Percentiles rank a stretch among this genome's conserved stretches.
phyloP scores from a whole-genome alignment of 2,113 vertebrate genomes.

The Mesitornis unicolor region DNA sequence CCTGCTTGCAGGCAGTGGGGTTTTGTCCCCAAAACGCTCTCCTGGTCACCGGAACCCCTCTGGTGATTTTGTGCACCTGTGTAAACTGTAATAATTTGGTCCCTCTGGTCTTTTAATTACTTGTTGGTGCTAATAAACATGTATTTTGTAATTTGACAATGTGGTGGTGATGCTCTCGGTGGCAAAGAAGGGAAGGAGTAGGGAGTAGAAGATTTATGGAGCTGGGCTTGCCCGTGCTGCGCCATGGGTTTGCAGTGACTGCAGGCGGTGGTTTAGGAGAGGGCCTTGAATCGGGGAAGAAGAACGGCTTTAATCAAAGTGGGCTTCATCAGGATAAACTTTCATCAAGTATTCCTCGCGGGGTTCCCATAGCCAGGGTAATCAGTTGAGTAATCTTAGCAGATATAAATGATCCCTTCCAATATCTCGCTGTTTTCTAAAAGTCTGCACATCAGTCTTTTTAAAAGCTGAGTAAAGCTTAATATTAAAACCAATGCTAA shows the following conservation, averaged over 20 bases:
- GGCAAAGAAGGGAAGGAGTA: neutral
- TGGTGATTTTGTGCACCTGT: neutral
- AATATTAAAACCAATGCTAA: neutral
- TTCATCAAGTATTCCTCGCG: neutral
- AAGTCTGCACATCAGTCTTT: neutral
- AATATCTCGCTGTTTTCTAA: neutral
- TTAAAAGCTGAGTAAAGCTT: neutral
- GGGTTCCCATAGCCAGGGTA: neutral
- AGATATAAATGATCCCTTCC: neutral
- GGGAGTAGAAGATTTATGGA: neutral
- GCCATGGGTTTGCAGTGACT: neutral
- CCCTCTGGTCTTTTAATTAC: neutral
- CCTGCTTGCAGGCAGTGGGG: neutral
- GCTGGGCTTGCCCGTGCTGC: rapidly evolving
- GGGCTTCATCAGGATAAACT: neutral
- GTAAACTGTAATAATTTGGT: neutral
- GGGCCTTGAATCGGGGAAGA: neutral
- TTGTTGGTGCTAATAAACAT: neutral
- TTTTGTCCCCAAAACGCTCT: neutral
- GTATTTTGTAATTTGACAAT: neutral
- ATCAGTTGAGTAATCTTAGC: neutral
- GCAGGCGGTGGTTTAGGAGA: neutral
- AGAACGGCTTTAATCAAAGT: neutral
- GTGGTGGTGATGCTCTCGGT: rapidly evolving
- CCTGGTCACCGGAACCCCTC: neutral